A percentile compares a stretch with the other conserved stretches of the same genome.
These are phyloP conservation scores for Bombus waltoni DNA, from an alignment of 1,140 invertebrate genomes.

Conservation along the genomic window DNA sequence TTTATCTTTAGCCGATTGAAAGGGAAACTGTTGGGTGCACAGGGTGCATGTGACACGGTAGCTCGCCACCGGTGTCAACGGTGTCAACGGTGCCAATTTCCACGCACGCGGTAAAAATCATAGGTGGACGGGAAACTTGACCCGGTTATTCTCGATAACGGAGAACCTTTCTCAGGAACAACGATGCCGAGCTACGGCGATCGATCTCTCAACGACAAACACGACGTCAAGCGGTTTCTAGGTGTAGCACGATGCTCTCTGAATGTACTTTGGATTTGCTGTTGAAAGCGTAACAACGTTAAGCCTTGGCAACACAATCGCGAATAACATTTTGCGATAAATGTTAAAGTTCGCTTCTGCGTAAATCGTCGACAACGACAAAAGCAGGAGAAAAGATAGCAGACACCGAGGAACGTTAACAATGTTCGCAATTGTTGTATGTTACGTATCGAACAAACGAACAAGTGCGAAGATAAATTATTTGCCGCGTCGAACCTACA, in stretches of 20 bases:
- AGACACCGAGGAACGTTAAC: not conserved
- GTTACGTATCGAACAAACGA: not conserved
- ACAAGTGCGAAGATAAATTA: not conserved
- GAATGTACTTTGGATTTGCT: not conserved
- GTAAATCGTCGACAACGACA: not conserved
- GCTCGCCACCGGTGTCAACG: not conserved
- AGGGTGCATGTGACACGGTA: not conserved
- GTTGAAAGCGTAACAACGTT: not conserved
- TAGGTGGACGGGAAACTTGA: conserved; percentile 59
- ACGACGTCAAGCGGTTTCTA: conserved; percentile 17
- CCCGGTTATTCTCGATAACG: conserved; percentile 59
- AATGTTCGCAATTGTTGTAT: not conserved
- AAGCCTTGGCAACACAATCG: not conserved
- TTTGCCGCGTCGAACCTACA: too few species aligned
- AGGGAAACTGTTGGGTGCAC: not conserved
- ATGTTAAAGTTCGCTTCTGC: not conserved
- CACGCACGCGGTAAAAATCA: conserved; percentile 22
- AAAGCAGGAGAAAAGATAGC: too few species aligned
- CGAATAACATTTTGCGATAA: not conserved
- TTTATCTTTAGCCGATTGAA: not conserved
- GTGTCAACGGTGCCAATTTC: conserved; percentile 23
- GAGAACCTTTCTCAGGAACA: conserved; percentile 51
- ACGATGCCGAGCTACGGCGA: conserved; percentile 29
- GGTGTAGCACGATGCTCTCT: not conserved
- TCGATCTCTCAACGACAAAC: conserved; percentile 48